These are phyloP conservation scores for Phyllostomus discolor DNA, from an alignment of 2,113 vertebrate species.

Conservation along the genomic window DNA sequence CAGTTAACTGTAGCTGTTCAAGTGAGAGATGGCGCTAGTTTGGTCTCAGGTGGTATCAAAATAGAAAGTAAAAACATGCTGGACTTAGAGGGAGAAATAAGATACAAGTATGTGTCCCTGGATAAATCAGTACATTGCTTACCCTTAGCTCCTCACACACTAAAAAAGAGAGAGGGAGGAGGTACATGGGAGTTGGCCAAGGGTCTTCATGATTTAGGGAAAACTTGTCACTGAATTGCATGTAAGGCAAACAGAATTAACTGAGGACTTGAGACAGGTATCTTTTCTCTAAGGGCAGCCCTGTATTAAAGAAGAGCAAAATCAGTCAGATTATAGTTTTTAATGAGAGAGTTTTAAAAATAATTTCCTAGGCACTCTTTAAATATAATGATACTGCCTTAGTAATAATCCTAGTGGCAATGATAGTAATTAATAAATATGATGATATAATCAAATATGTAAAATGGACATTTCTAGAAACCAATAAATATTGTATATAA, in stretches of 20 bases:
- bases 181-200: neutral
- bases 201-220: neutral
- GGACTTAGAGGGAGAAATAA: neutral
- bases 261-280: neutral
- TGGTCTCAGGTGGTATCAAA: neutral
- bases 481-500: neutral
- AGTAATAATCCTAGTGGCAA: neutral
- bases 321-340: neutral
- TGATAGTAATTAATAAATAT: neutral
- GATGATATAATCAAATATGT: neutral
- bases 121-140: neutral
- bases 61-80: neutral
- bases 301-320: neutral
- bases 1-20: neutral
- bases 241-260: neutral
- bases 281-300: neutral
- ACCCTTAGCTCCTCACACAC: neutral
- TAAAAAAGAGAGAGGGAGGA: neutral
- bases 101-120: neutral
- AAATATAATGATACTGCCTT: neutral
- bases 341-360: neutral
- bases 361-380: neutral
- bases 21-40: neutral
- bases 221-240: neutral
- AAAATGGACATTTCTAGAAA: constrained; percentile 17